phyloP scores from a whole-genome alignment of 2,888 invertebrate species.

The Cheilosia scutellata region DNA sequence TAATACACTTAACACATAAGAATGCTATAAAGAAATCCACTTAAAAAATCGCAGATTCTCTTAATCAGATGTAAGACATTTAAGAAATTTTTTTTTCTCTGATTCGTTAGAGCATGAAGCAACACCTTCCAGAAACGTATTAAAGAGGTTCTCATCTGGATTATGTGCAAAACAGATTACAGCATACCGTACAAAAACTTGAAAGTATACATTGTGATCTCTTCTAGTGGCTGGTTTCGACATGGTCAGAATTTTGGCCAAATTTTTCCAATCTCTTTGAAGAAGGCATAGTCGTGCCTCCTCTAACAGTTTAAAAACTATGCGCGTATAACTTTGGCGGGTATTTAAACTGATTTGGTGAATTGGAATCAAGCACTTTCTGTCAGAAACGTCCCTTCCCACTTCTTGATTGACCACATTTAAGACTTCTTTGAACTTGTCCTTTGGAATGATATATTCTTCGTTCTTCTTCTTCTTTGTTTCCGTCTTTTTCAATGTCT shows the following conservation, averaged over 20 bases:
- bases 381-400: background rate
- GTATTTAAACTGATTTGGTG: conserved; percentile 18
- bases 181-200: conserved; percentile 52
- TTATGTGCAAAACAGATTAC: conserved; percentile 35
- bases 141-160: conserved; percentile 38
- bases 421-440: conserved; percentile 20
- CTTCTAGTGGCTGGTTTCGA: background rate
- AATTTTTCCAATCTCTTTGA: conserved; percentile 61
- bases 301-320: conserved; percentile 22
- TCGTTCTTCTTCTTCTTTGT: background rate
- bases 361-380: conserved; percentile 39
- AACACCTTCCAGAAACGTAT: conserved; percentile 45
- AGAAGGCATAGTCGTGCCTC: conserved; percentile 50
- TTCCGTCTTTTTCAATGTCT: too few relatives aligned
- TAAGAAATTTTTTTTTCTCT: conserved; percentile 37
- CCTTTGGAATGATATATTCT: conserved; percentile 27
- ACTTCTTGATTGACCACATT: conserved; percentile 11
- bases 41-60: background rate
- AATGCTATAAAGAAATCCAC: too few relatives aligned
- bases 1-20: too few relatives aligned
- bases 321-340: conserved; percentile 16
- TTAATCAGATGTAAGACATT: conserved; percentile 17
- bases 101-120: conserved; percentile 21
- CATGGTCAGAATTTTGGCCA: conserved; percentile 37
- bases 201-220: conserved; percentile 40